Conservation (phyloP, 2,113 vertebrate genomes). For the Gnathonemus echidnorhynchus region DNA sequence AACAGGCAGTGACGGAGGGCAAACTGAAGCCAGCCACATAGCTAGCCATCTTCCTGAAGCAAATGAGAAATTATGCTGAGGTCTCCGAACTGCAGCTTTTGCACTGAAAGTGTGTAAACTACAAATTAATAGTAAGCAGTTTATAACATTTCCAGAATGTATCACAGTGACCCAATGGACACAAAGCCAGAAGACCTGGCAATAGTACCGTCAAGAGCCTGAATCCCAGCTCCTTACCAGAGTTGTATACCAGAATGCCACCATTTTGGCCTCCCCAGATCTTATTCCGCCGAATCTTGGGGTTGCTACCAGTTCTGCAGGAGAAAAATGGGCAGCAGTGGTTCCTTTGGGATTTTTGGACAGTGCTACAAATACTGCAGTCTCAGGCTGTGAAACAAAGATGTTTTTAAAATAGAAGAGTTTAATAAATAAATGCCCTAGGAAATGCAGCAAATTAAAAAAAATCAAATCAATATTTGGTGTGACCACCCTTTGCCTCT, state of each 20-base stretch:
- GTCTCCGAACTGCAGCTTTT: background rate
- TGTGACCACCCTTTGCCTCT: background rate
- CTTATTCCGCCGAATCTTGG: conserved; percentile 97
- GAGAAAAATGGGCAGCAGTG: conserved; percentile 15
- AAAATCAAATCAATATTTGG: background rate
- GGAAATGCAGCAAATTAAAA: background rate
- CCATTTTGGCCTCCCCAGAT: conserved; percentile 99
- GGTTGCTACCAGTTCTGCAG: conserved; percentile 94
- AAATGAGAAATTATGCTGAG: background rate
- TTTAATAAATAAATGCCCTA: background rate
- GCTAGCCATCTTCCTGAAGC: background rate
- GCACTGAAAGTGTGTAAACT: background rate
- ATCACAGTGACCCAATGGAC: background rate
- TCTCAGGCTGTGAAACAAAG: background rate
- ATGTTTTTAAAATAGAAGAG: background rate
- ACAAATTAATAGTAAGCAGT: conserved; percentile 14
- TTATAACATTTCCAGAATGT: background rate
- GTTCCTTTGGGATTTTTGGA: background rate
- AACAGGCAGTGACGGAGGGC: background rate
- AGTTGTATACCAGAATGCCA: conserved; percentile 98
- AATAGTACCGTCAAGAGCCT: background rate
- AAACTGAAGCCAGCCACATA: background rate
- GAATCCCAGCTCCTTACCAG: conserved; percentile 63
- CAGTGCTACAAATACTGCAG: background rate
- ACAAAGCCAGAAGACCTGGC: background rate